phyloP scores from a whole-genome alignment of 2,797 vertebrate genomes.

The Eidolon dupreanum region DNA sequence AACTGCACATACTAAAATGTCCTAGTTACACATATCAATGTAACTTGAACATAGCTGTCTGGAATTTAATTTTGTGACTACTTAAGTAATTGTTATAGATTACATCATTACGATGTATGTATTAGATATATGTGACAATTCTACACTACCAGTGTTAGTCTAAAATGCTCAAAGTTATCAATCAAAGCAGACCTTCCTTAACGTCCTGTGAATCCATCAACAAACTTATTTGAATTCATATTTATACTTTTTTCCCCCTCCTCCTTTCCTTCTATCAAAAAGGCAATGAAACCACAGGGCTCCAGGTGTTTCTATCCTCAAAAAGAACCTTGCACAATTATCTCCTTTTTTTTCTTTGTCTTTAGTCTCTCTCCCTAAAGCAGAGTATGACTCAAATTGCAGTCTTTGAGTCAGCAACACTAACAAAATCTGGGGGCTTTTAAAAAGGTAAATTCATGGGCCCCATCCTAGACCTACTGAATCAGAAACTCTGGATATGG shows the following conservation, averaged over 20 bases:
- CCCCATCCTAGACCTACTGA: neutral
- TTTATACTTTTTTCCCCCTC: neutral
- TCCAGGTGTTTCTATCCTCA: neutral
- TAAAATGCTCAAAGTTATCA: neutral
- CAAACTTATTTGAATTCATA: neutral
- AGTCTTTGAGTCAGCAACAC: neutral
- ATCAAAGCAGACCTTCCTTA: neutral
- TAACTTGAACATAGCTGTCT: neutral
- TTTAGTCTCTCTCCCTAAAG: neutral
- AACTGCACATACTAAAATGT: neutral
- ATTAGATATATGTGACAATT: neutral
- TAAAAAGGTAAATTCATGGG: neutral
- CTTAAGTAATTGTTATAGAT: neutral
- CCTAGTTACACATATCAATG: neutral
- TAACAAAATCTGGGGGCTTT: neutral
- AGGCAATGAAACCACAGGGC: neutral
- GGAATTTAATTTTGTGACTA: neutral
- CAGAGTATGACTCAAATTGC: neutral
- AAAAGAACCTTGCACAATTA: neutral
- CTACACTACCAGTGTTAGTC: neutral
- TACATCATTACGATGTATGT: neutral
- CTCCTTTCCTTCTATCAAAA: neutral
- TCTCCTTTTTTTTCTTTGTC: neutral
- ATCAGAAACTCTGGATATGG: neutral
- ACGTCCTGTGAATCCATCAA: neutral